Evolutionary conservation across 2,113 vertebrate species (phyloP), one percentile per base, ranked within the genome.

Genomic region (Brachyhypopomus gauderio): DNA sequence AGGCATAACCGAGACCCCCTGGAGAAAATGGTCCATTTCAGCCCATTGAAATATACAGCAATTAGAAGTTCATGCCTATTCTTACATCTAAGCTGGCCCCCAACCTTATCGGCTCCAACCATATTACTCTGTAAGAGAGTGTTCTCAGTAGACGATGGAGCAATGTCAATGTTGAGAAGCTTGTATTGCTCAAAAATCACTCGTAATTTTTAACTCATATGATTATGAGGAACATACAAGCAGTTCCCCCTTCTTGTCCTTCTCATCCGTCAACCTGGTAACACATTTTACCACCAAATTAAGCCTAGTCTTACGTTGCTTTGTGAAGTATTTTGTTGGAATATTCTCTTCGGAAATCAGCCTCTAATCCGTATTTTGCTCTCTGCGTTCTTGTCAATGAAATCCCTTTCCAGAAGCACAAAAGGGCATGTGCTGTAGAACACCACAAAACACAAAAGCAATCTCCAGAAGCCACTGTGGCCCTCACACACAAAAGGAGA

Each of bases 311-410:
- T 36, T 67, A 67, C 19, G 20, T 6, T 67, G 14, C 27, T 66
- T 66, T 66, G 27, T 34, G 30, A 66, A 30, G 12, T 5, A 60
- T 20, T 60, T 5, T 67, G 64, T 19, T 36, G 64, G 3, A 36
- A 36, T 67, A 67, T 36, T 67, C 64, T 67, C 64, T 67, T 67
- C 20, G 64, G 30, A 67, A 67, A 67, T 36, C 17, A 36, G 64
- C 7, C 20, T 36, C 64, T 67, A 67, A 67, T 67, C 64, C 64
- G 36, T 36, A 67, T 67, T 67, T 67, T 67, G 64, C 30, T 20
- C 4, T 20, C 17, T 36, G 64, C 30, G 36, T 34, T 30, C 64
- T 36, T 67, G 64, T 17, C 64, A 67, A 36, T 67, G 36, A 34
- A 36, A 67, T 67, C 30, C 19, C 64, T 20, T 36, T 67, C 36